Evolutionary conservation across 2,888 invertebrate genomes (phyloP), one percentile per base, ranked within the genome.

Genomic region (Argynnis bischoffii): DNA sequence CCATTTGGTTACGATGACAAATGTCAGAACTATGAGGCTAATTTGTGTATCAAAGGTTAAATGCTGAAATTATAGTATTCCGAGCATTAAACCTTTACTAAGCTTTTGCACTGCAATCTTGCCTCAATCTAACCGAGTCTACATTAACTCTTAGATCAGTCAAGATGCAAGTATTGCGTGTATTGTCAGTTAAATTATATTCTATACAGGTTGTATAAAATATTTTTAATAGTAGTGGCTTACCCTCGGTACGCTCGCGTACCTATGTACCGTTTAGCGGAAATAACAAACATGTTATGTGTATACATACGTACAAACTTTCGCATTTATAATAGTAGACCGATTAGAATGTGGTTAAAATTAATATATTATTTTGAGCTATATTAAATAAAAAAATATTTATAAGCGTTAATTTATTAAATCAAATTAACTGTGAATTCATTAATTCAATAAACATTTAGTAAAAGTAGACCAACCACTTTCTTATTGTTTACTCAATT

Each of bases 21-120:
- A 59, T 48, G 59, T 59, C 26, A 26, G 48, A 59, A 26, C 47
- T 59, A 48, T 48, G 8, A 46, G 26, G 76, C 75, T 77, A 76
- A 74, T 76, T 75, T 79, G 66, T 78, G 77, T 76, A 80, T 75
- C 75, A 79, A 76, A 81, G 81, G 83, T 82, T 81, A 82, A 81
- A 79, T 73, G 76, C 73, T 78, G 76, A 68, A 64, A 64, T 64
- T 51, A 60, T 55, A 26, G 50, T 64, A 41, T 55, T 60, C 59
- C 54, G 60, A 59, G 50, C n/a, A 60, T 55, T 66, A 67, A 41
- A 69, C 48, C 60, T 69, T 47, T 55, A 63, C 51, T 50, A 55
- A 59, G 55, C 61, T 63, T 59, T 69, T 16, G 60, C 47, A 21
- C 51, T 46, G 65, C 18, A 66, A 61, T 48, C 69, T 67, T 67